Conservation (phyloP, 2,888 invertebrate genomes). For the Bimastos eiseni region DNA sequence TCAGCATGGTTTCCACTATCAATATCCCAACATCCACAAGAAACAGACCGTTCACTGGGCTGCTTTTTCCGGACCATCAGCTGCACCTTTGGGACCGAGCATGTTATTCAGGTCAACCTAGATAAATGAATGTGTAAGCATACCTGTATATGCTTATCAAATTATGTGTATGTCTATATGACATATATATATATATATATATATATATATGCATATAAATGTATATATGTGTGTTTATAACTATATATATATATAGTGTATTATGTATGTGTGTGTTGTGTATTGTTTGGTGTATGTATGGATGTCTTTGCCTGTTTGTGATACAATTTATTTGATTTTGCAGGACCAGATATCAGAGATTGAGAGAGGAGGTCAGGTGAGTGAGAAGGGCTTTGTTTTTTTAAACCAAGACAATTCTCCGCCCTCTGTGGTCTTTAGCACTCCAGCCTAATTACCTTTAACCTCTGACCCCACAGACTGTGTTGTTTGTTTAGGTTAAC, state of each 20-base stretch:
- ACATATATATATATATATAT: neutral
- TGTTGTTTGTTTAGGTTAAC: neutral
- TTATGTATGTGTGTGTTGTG: neutral
- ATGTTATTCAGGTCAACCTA: neutral
- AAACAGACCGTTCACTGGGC: neutral
- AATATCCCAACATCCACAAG: neutral
- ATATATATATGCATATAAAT: neutral
- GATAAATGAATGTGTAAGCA: neutral
- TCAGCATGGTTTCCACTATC: neutral
- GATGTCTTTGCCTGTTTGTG: neutral
- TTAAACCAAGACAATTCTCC: neutral
- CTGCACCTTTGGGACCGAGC: neutral
- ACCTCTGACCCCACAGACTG: neutral
- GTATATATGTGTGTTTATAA: neutral
- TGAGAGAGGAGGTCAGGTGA: conserved; percentile 19
- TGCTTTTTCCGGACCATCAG: neutral
- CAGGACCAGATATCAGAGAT: conserved; percentile 24
- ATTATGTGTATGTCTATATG: neutral
- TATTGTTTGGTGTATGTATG: neutral
- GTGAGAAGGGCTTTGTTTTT: neutral
- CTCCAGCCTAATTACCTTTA: neutral
- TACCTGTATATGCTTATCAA: neutral
- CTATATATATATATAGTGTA: neutral
- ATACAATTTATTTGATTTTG: neutral
- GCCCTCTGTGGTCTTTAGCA: neutral